Conservation (phyloP, 92 coral and sea anemone genomes). For the Zoanthus gigantus region DNA sequence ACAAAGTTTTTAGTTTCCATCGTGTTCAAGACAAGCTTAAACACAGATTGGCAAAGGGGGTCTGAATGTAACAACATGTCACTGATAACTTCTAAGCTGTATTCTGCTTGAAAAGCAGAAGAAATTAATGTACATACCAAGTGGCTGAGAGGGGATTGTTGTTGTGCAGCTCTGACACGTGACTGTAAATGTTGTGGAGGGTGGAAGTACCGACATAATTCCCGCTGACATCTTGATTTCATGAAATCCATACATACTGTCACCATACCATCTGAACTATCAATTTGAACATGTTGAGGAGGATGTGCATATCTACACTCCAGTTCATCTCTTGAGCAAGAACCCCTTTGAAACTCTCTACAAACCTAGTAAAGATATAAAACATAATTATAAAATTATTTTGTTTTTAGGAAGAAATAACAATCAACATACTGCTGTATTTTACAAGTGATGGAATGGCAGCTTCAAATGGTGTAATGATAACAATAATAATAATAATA, state of each 20-base stretch:
- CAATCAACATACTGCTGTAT: no score
- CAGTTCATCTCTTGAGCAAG: conserved; percentile 86
- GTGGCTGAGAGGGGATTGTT: conserved; percentile 63
- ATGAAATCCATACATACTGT: conserved; percentile 99
- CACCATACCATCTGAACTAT: conserved; percentile 88
- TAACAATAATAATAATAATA: no score
- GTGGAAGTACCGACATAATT: conserved; percentile 95
- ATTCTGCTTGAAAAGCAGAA: neutral
- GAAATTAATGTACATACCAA: conserved; percentile 40
- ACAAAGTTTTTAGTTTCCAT: no score
- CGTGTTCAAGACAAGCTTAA: no score
- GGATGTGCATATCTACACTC: conserved; percentile 97
- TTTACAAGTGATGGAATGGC: no score
- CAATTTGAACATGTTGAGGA: conserved; percentile 82
- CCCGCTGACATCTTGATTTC: conserved; percentile 94
- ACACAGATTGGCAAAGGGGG: no score
- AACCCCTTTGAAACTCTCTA: conserved; percentile 90
- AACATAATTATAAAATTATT: neutral
- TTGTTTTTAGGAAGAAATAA: neutral
- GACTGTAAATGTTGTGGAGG: conserved; percentile 96
- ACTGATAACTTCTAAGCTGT: neutral
- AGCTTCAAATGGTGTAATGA: no score
- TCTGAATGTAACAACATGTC: no score
- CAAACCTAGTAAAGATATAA: conserved; percentile 75
- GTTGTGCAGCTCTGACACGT: conserved; percentile 91